A percentile compares a stretch with the other conserved stretches of the same genome.
These are phyloP conservation scores for Cottus gobio DNA, from an alignment of 2,113 vertebrate species.

Conservation along the genomic window DNA sequence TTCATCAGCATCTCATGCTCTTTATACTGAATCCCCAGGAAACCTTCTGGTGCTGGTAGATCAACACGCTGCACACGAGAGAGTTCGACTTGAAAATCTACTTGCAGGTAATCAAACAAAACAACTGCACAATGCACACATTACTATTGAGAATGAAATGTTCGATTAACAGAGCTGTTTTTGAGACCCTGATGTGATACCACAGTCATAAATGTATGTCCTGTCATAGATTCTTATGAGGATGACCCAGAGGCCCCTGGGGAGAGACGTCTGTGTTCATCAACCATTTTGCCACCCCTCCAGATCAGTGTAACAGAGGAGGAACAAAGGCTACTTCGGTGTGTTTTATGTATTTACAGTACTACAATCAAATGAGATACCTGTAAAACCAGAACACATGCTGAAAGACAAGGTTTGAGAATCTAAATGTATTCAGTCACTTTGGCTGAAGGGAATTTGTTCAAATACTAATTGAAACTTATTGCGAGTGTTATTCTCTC, in stretches of 20 bases:
- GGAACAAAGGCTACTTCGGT: constrained; percentile 90
- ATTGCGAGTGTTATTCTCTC: no score
- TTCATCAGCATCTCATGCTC: neutral
- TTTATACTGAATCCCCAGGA: constrained; percentile 68
- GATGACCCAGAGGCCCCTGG: constrained; percentile 82
- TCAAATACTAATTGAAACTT: neutral
- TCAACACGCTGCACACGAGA: constrained; percentile 96
- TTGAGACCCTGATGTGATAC: constrained; percentile 34
- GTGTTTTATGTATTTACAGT: constrained; percentile 33
- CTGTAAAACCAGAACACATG: neutral
- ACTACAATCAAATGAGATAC: neutral
- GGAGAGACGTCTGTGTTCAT: constrained; percentile 88
- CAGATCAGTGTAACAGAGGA: constrained; percentile 90
- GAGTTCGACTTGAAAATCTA: constrained; percentile 93
- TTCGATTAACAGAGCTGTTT: neutral
- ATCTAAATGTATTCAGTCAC: neutral
- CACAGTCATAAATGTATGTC: neutral
- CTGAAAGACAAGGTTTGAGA: no score
- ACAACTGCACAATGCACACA: neutral
- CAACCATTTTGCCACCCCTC: constrained; percentile 89
- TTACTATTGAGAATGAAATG: neutral
- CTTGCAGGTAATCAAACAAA: constrained; percentile 84
- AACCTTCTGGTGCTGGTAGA: constrained; percentile 95
- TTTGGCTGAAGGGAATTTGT: neutral
- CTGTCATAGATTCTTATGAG: constrained; percentile 90